These are phyloP conservation scores for Philhelius pedissequus DNA, from an alignment of 2,888 invertebrate species.

Conservation along the genomic window DNA sequence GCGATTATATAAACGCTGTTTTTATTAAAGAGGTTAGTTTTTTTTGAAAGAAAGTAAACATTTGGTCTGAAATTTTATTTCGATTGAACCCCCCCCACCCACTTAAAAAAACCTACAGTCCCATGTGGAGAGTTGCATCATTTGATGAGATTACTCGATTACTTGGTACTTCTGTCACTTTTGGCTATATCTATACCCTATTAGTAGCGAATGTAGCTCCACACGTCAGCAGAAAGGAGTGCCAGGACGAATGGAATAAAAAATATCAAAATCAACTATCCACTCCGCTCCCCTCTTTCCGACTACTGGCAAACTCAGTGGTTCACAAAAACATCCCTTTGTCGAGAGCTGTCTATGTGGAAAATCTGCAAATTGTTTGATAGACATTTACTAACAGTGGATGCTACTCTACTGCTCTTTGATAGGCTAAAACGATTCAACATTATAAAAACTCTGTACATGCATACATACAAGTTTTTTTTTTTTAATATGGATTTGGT, in stretches of 20 bases:
- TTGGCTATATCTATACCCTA: neutral
- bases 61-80: neutral
- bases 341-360: slow-evolving; percentile 53
- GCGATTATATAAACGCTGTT: too few species aligned
- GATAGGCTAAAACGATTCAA: slow-evolving; percentile 48
- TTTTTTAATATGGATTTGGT: neutral
- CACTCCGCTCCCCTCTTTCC: neutral
- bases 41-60: too few species aligned
- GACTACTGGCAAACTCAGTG: neutral
- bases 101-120: rapidly evolving
- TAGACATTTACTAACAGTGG: slow-evolving; percentile 41
- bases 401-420: slow-evolving; percentile 29
- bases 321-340: slow-evolving; percentile 28
- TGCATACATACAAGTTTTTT: neutral
- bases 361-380: slow-evolving; percentile 65
- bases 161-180: slow-evolving; percentile 58
- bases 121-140: neutral
- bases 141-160: slow-evolving; percentile 59
- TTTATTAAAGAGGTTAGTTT: too few species aligned
- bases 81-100: neutral
- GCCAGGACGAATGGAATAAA: neutral
- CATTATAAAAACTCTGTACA: slow-evolving; percentile 18
- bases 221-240: slow-evolving; percentile 17
- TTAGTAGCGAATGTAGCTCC: slow-evolving; percentile 22
- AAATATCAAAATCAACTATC: neutral